A percentile compares a stretch with the other conserved stretches of the same genome.
Conservation (phyloP, 2,797 vertebrate species). For the Hipposideros larvatus region DNA sequence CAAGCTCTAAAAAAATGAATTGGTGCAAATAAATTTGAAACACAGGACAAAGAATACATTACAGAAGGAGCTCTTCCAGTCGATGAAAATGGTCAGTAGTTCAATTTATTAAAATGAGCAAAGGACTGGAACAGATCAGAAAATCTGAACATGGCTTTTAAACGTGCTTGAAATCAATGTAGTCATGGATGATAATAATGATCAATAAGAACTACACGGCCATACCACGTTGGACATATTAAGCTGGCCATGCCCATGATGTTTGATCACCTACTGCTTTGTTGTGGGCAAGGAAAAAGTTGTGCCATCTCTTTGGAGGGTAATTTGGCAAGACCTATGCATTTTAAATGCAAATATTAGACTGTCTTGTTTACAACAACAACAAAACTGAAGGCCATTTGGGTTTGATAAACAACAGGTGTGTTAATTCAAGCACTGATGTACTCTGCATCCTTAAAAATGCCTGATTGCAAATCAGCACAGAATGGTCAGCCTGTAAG, state of each 20-base stretch:
- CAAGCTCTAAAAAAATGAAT: not conserved
- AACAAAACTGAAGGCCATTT: not conserved
- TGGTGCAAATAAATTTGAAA: not conserved
- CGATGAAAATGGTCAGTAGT: not conserved
- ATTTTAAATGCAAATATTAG: not conserved
- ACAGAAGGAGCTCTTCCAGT: no score
- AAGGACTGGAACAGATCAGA: not conserved
- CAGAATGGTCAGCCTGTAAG: fast-evolving
- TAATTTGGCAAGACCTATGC: not conserved
- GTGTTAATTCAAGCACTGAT: not conserved
- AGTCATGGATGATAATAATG: not conserved
- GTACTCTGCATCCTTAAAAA: not conserved
- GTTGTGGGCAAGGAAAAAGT: no score
- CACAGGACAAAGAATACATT: not conserved
- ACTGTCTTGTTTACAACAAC: not conserved
- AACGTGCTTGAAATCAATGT: not conserved
- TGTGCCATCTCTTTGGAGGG: not conserved
- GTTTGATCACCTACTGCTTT: no score
- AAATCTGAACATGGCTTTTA: not conserved
- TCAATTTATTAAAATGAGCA: not conserved
- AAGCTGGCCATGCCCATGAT: not conserved
- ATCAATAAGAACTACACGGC: not conserved
- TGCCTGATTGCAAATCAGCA: not conserved
- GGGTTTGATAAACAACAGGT: not conserved
- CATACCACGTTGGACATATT: not conserved